Evolutionary conservation across 2,888 invertebrate species (phyloP).

Genomic region (Nipponacmea schrenckii): DNA sequence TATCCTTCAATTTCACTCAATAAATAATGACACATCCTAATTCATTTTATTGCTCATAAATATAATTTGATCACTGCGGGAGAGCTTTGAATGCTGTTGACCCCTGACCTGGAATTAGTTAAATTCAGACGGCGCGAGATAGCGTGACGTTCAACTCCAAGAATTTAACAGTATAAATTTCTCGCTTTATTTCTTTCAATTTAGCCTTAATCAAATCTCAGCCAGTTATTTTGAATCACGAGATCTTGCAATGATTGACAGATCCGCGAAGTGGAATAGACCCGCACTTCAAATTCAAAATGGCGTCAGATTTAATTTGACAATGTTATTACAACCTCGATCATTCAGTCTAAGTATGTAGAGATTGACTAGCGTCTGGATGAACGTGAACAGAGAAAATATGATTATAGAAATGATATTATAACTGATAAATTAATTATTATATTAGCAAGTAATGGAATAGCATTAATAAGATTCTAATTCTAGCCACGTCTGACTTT

Average conservation of each 20-base stretch:
- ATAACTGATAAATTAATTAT: too few species aligned
- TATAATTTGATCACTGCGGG: neutral
- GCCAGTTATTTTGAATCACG: conserved; percentile 1
- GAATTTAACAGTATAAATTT: neutral
- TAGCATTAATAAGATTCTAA: too few species aligned
- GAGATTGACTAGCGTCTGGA: too few species aligned
- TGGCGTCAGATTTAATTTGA: neutral
- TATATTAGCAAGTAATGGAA: too few species aligned
- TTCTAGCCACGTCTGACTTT: too few species aligned
- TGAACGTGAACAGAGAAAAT: too few species aligned
- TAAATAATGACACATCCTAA: conserved; percentile 2
- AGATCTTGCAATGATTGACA: neutral
- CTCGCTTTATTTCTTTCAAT: neutral
- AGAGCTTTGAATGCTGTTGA: neutral
- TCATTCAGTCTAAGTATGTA: neutral
- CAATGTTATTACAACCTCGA: neutral
- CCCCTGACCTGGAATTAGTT: neutral
- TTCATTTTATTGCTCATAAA: conserved; percentile 1
- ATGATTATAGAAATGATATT: too few species aligned
- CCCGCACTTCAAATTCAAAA: neutral
- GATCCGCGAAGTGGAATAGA: neutral
- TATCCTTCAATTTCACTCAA: neutral
- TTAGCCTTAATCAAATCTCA: neutral
- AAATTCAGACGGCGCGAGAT: neutral
- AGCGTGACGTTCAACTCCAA: neutral